Evolutionary conservation across 1,140 invertebrate species (phyloP), one percentile per base, ranked within the genome.

Genomic region (Heliconius nattereri): DNA sequence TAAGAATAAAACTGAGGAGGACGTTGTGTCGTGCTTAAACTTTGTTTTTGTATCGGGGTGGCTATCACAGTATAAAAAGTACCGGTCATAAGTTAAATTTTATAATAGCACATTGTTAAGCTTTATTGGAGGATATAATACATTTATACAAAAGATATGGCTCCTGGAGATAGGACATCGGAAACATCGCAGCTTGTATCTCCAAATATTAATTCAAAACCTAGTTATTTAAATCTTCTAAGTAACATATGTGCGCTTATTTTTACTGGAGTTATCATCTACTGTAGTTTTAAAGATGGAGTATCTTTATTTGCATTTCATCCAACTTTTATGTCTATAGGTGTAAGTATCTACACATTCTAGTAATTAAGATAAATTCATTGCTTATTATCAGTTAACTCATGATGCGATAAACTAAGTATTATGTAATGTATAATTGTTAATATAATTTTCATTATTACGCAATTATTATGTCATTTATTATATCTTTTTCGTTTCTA

Each of bases 281-380:
- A 92, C 74, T 91, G 91, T 73, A 91, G 91, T 83, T 94, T 94
- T 80, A 85, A 84, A 71, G 78, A 90, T 81, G 92, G 90, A 16
- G 86, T 86, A n/a, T 74, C 85, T 20, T 84, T 95, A 32, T 95
- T 95, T 84, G 91, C 94, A 35, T 94, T 94, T 84, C 94, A 95
- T 84, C 94, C 94, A 8, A 91, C 83, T 19, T 80, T 90, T 16
- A 94, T 94, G 93, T 82, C 90, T 66, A 73, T 93, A 73, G 85
- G 92, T 78, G 85, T 86, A 84, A 86, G 84, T 80, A 54, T 19
- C 49, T 78, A 76, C 66, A 37, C 35, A 52, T 78, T 20, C 19
- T 52, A 52, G 13, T 60, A 76, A 71, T n/a, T 73, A 40, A 75
- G 49, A 52, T 52, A 52, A 52, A 20, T 20, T 73, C 2, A 85